Percentiles rank a stretch among this genome's conserved stretches.
phyloP scores from a whole-genome alignment of 2,888 invertebrate species.

The Andricus quercusramuli region DNA sequence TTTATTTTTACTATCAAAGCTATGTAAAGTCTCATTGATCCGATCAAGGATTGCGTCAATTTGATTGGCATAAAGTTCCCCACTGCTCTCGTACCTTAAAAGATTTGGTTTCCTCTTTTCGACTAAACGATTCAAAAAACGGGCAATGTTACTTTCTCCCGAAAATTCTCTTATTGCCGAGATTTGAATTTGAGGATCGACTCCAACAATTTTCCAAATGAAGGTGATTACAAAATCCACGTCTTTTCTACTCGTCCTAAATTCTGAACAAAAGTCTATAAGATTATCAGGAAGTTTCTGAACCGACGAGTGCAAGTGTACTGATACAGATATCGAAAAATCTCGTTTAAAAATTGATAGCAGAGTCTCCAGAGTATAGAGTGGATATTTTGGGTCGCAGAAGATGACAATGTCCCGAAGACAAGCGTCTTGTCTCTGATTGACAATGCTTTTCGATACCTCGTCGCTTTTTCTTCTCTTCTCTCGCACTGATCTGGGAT shows the following conservation, averaged over 20 bases:
- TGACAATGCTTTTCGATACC: background rate
- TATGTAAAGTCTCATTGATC: constrained; percentile 59
- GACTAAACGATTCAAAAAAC: constrained; percentile 74
- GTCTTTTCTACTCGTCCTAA: constrained; percentile 43
- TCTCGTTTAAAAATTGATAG: constrained; percentile 61
- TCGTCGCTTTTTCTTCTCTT: constrained; percentile 42
- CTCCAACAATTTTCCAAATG: constrained; percentile 71
- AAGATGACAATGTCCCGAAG: constrained; percentile 63
- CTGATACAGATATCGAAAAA: constrained; percentile 59
- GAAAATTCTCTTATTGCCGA: constrained; percentile 61
- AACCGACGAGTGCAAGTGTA: constrained; percentile 71
- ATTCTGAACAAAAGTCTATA: constrained; percentile 61
- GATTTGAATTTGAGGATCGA: constrained; percentile 66
- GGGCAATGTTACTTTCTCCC: constrained; percentile 74
- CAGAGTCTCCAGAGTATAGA: constrained; percentile 69
- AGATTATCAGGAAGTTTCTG: constrained; percentile 41
- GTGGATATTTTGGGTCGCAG: constrained; percentile 73
- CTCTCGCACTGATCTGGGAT: constrained; percentile 46
- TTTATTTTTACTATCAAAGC: constrained; percentile 8
- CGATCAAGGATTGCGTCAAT: constrained; percentile 69
- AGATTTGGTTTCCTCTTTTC: constrained; percentile 63
- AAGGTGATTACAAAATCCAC: constrained; percentile 62
- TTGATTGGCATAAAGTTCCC: constrained; percentile 66
- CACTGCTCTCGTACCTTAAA: constrained; percentile 70
- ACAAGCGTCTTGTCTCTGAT: background rate